These are phyloP conservation scores for Hydrophis major DNA, from an alignment of 2,797 vertebrate species.

Conservation along the genomic window DNA sequence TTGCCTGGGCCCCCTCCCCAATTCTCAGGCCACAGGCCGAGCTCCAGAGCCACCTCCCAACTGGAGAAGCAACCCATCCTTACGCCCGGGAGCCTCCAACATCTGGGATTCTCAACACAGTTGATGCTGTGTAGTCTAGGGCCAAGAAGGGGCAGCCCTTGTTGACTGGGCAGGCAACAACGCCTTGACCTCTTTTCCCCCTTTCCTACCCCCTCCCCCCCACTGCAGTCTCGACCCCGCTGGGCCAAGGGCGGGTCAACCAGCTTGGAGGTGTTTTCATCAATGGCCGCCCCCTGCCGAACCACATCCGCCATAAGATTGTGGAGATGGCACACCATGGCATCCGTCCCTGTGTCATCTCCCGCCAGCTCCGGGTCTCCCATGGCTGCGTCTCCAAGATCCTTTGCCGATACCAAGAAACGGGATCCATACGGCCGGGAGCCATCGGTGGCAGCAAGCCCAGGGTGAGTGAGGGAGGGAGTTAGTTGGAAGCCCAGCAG, in stretches of 20 bases:
- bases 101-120: neutral
- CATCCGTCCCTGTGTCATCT: constrained; percentile 97
- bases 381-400: constrained; percentile 99
- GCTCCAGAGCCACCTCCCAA: neutral
- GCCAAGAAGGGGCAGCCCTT: neutral
- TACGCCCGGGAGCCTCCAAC: no score
- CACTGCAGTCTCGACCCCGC: constrained; percentile 88
- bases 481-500: neutral
- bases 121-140: neutral
- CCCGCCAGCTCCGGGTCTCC: constrained; percentile 92
- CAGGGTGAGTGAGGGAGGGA: constrained; percentile 80
- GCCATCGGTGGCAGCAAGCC: constrained; percentile 98
- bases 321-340: constrained; percentile 99
- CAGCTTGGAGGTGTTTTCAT: constrained; percentile 98
- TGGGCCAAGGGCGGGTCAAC: constrained; percentile 96
- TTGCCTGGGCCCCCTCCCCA: neutral
- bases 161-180: neutral
- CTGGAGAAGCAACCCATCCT: neutral
- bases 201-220: accelerated
- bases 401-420: constrained; percentile 97
- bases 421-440: constrained; percentile 94
- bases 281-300: constrained; percentile 94
- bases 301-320: constrained; percentile 98
- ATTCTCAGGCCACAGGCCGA: neutral
- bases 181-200: no score